Percentiles rank a stretch among this genome's conserved stretches.
Evolutionary conservation across 2,113 vertebrate genomes (phyloP).

Genomic region (Passer montanus): DNA sequence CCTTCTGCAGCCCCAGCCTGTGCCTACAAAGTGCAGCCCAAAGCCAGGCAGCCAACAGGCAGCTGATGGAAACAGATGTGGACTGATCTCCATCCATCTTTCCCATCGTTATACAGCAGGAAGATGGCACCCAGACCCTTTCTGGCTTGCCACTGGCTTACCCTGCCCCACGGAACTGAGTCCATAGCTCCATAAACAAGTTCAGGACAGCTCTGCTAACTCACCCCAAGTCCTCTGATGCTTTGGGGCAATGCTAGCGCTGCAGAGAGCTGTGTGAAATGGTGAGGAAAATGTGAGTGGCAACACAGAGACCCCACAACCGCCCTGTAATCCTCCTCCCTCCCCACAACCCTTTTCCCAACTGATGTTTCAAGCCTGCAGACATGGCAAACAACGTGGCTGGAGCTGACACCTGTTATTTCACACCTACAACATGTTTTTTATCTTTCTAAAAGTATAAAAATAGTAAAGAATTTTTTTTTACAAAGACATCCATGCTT

Average conservation of each 20-base stretch:
- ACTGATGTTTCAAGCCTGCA: not conserved
- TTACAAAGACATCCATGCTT: not conserved
- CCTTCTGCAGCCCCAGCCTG: not conserved
- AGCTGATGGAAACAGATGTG: not conserved
- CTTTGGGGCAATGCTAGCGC: not conserved
- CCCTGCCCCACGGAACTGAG: not conserved
- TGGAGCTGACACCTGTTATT: not conserved
- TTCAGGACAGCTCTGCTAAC: not conserved
- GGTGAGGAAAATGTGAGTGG: not conserved
- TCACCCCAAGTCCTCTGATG: accelerated
- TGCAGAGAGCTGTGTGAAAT: not conserved
- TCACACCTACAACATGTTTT: not conserved
- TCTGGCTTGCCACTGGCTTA: not conserved
- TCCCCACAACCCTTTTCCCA: not conserved
- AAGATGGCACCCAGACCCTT: not conserved
- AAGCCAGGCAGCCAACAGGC: not conserved
- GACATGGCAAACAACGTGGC: accelerated
- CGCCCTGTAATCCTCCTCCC: accelerated
- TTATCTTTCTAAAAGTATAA: not conserved
- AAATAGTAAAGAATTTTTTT: not conserved
- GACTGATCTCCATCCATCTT: not conserved
- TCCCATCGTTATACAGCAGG: not conserved
- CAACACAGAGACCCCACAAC: not conserved
- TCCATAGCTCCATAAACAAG: not conserved
- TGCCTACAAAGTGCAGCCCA: not conserved